These are phyloP conservation scores for Acheta domesticus DNA, from an alignment of 2,888 invertebrate species.

Conservation along the genomic window DNA sequence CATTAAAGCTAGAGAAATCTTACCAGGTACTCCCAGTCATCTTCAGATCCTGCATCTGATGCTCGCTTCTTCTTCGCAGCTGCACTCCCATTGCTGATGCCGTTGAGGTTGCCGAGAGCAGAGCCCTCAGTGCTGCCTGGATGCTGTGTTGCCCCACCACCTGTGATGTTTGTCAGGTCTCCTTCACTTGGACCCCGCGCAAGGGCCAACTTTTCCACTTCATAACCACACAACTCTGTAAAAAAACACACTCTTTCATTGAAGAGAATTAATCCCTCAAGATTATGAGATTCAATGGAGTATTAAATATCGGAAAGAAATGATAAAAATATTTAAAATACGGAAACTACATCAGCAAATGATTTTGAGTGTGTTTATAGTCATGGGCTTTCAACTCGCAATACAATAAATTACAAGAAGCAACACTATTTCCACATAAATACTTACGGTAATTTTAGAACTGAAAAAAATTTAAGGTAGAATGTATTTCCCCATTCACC, in stretches of 20 bases:
- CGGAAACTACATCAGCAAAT: no score
- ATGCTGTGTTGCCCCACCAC: not conserved
- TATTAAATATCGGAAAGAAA: no score
- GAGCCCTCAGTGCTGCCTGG: no score
- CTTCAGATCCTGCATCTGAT: conserved; percentile 71
- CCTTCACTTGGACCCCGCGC: conserved; percentile 42
- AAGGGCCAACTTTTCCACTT: conserved; percentile 58
- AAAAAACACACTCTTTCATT: not conserved
- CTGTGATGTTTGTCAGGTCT: not conserved
- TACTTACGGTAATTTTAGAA: no score
- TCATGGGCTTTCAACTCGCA: no score
- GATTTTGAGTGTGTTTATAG: no score
- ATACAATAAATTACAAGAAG: no score
- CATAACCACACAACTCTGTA: conserved; percentile 61
- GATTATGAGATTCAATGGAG: conserved; percentile 26
- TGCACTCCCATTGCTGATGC: conserved; percentile 49
- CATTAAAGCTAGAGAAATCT: conserved; percentile 39
- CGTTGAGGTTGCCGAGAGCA: not conserved
- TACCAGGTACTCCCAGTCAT: conserved; percentile 76
- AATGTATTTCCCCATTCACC: no score
- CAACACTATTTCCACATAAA: no score
- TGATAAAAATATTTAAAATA: no score
- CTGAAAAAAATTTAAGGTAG: no score
- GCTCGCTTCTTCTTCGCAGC: conserved; percentile 74
- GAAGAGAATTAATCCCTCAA: conserved; percentile 4